These are phyloP conservation scores for Lucifuga dentata DNA, from an alignment of 2,113 vertebrate genomes.

Conservation along the genomic window DNA sequence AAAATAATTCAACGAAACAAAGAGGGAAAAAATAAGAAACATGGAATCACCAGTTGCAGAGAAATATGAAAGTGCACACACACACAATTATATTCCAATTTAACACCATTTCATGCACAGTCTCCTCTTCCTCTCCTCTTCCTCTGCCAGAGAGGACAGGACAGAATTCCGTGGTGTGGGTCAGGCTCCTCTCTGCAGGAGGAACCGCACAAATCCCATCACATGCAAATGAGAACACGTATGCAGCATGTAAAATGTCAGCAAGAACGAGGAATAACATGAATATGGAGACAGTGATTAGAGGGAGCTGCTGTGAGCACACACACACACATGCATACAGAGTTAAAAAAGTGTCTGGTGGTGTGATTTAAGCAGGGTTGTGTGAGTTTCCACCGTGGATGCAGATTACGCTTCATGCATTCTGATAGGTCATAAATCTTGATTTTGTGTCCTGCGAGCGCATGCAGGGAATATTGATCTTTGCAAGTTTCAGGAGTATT, in stretches of 20 bases:
- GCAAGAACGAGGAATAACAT: not conserved
- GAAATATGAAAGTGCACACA: not conserved
- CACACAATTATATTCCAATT: conserved; percentile 29
- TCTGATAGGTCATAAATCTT: conserved; percentile 9
- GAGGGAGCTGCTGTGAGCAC: not conserved
- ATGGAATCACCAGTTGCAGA: not conserved
- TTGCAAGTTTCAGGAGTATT: no score
- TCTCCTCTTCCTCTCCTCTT: conserved; percentile 16
- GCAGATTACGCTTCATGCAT: conserved; percentile 6
- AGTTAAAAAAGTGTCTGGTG: not conserved
- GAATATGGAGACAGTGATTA: not conserved
- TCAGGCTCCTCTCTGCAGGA: not conserved
- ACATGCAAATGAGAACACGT: not conserved
- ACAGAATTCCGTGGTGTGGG: conserved; percentile 37
- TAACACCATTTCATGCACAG: conserved; percentile 11
- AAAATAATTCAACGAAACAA: not conserved
- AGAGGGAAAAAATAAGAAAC: not conserved
- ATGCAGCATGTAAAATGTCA: not conserved
- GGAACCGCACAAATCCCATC: no score
- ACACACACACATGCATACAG: not conserved
- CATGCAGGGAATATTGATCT: no score
- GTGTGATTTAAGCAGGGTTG: no score
- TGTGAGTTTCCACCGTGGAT: conserved; percentile 1
- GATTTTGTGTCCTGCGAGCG: not conserved
- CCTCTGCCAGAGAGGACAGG: conserved; percentile 26